A percentile compares a stretch with the other conserved stretches of the same genome.
Evolutionary conservation across 2,113 vertebrate species (phyloP).

Genomic region (Dissostichus mawsoni): DNA sequence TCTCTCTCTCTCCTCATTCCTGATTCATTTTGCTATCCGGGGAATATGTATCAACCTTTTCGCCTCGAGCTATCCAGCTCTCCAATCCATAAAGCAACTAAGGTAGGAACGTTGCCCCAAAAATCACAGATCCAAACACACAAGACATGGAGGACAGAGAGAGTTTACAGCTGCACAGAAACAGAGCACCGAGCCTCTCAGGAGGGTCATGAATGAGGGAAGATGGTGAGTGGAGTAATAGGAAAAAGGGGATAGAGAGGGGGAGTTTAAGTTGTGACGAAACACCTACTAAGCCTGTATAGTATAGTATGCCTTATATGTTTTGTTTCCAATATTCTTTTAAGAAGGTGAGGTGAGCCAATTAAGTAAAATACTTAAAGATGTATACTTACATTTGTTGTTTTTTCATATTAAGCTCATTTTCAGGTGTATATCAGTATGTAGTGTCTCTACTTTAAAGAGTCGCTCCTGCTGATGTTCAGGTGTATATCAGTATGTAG

Average conservation of each 20-base stretch:
- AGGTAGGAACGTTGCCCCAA: not conserved
- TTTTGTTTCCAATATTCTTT: too few species aligned
- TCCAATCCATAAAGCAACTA: conserved; percentile 26
- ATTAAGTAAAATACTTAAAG: too few species aligned
- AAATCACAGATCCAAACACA: conserved; percentile 23
- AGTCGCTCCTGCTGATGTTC: too few species aligned
- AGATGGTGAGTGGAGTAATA: not conserved
- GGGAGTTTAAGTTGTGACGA: not conserved
- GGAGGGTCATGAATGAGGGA: not conserved
- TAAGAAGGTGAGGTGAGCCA: too few species aligned
- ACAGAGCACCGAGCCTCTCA: conserved; percentile 25
- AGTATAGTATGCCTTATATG: too few species aligned
- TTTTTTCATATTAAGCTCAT: too few species aligned
- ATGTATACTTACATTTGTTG: too few species aligned
- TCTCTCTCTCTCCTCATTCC: conserved; percentile 7
- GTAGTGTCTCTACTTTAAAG: too few species aligned
- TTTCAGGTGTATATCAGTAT: too few species aligned
- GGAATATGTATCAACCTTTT: conserved; percentile 45
- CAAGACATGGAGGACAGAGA: conserved; percentile 28
- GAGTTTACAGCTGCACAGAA: conserved; percentile 6
- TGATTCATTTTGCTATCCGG: conserved; percentile 30
- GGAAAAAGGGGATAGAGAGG: not conserved
- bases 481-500: too few species aligned
- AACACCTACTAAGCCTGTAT: too few species aligned
- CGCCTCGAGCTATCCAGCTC: conserved; percentile 28